Conservation (phyloP, 2,113 vertebrate species). For the Pelvicachromis taeniatus region DNA sequence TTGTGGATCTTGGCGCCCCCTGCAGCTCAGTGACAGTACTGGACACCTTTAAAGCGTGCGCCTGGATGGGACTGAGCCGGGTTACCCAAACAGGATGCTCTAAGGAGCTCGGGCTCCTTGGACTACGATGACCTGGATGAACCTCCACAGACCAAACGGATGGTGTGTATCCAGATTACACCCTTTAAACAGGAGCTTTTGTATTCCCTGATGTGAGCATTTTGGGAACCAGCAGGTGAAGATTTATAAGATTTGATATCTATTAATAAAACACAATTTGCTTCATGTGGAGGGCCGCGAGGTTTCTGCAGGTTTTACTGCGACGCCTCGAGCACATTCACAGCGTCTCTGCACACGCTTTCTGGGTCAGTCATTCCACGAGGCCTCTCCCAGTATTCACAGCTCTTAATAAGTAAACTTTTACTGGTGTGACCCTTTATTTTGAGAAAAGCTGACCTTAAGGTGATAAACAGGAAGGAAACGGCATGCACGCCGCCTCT, state of each 20-base stretch:
- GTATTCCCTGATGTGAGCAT: background rate
- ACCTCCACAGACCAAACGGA: background rate
- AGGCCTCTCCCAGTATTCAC: background rate
- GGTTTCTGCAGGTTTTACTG: background rate
- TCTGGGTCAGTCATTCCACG: background rate
- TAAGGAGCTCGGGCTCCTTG: too few species aligned
- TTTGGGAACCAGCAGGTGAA: background rate
- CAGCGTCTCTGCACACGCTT: background rate
- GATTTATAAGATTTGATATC: background rate
- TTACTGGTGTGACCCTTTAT: background rate
- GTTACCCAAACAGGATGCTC: background rate
- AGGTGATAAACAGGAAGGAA: background rate
- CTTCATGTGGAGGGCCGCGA: background rate
- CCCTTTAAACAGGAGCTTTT: background rate
- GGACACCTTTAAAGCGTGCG: background rate
- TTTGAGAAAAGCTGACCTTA: background rate
- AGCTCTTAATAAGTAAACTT: background rate
- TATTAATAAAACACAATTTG: background rate
- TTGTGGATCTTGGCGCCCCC: background rate
- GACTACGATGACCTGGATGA: too few species aligned
- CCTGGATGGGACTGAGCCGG: background rate
- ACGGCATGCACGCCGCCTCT: background rate
- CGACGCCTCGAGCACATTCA: too few species aligned
- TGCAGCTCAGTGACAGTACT: background rate
- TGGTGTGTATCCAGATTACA: background rate